Percentiles rank a stretch among this genome's conserved stretches.
Evolutionary conservation across 2,888 invertebrate genomes (phyloP).

Genomic region (Pristionchus mayeri): DNA sequence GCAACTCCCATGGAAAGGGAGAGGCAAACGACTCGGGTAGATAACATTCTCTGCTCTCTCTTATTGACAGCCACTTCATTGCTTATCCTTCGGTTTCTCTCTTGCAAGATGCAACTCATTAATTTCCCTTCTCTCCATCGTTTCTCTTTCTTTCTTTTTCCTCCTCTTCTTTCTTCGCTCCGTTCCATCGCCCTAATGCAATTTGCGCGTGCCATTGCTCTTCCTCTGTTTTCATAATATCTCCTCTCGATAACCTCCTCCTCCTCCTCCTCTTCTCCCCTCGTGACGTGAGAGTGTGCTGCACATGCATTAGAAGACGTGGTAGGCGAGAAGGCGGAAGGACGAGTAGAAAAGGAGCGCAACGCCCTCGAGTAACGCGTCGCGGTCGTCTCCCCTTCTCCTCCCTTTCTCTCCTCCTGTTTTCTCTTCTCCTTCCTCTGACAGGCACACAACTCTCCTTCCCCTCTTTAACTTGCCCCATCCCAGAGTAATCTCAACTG

Average conservation of each 20-base stretch:
- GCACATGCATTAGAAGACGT: not conserved
- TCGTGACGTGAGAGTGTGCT: too few species aligned
- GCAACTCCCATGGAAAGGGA: not conserved
- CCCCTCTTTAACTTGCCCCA: not conserved
- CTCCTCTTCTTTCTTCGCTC: not conserved
- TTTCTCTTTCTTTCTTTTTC: not conserved
- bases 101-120: not conserved
- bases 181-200: not conserved
- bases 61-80: not conserved
- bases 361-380: not conserved
- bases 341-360: not conserved
- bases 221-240: not conserved
- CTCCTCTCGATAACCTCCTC: not conserved
- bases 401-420: not conserved
- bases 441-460: constrained; percentile 2
- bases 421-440: not conserved
- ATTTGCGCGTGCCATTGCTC: not conserved
- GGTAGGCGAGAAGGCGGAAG: not conserved
- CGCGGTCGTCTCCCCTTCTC: constrained; percentile 9
- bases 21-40: not conserved
- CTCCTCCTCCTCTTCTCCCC: too few species aligned
- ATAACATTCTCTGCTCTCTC: not conserved
- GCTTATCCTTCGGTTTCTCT: not conserved
- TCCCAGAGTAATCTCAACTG: not conserved
- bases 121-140: not conserved